Percentiles rank a stretch among this genome's conserved stretches.
These are phyloP conservation scores for Poecilia latipinna DNA, from an alignment of 2,113 vertebrate genomes.

Conservation along the genomic window DNA sequence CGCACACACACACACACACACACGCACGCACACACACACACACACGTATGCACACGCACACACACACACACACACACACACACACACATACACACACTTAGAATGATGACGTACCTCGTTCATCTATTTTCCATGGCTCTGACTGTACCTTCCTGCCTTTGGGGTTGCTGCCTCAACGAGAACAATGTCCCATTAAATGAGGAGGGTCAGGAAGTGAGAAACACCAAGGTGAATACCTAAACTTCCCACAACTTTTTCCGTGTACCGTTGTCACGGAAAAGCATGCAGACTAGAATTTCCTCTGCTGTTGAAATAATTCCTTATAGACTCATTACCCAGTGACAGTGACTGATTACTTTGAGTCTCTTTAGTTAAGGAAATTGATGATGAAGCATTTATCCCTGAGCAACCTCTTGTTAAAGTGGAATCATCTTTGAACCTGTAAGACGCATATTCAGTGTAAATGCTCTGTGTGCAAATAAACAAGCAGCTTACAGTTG, in stretches of 20 bases:
- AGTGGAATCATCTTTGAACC: too few relatives aligned
- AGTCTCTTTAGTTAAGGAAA: too few relatives aligned
- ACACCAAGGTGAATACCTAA: slow-evolving; percentile 71
- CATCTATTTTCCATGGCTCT: slow-evolving; percentile 68
- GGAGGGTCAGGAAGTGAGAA: slow-evolving; percentile 73
- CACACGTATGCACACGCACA: background rate
- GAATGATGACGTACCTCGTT: slow-evolving; percentile 45
- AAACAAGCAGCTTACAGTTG: too few relatives aligned
- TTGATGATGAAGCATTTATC: too few relatives aligned
- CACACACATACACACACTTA: background rate
- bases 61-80: background rate
- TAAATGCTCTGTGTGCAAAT: too few relatives aligned
- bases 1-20: background rate
- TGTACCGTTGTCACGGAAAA: slow-evolving; percentile 36
- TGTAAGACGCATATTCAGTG: too few relatives aligned
- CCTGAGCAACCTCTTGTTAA: too few relatives aligned
- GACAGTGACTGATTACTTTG: background rate
- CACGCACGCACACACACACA: too few relatives aligned
- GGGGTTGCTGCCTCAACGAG: slow-evolving; percentile 38
- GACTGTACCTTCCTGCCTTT: slow-evolving; percentile 73
- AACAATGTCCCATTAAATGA: slow-evolving; percentile 82
- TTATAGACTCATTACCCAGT: slow-evolving; percentile 26
- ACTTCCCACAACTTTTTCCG: slow-evolving; percentile 74
- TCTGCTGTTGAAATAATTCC: slow-evolving; percentile 6
- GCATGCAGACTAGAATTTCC: slow-evolving; percentile 16